These are phyloP conservation scores for Amphimedon queenslandica DNA, from an alignment of 37 sponge, comb jelly and placozoan species.

Conservation along the genomic window DNA sequence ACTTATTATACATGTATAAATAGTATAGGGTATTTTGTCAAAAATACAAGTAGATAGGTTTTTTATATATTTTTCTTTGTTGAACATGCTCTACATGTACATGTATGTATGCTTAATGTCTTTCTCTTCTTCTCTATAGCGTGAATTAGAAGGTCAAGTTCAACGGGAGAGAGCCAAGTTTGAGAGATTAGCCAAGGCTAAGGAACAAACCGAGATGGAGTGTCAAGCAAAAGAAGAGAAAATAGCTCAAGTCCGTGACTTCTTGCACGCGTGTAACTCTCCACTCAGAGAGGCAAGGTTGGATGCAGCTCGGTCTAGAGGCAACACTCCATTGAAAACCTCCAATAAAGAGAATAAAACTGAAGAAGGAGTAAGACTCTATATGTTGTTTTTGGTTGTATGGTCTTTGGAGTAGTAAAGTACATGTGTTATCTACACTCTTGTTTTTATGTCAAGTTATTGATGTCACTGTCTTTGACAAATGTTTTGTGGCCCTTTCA, in stretches of 20 bases:
- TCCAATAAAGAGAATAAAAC: background rate
- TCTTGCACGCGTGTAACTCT: conserved; percentile 37
- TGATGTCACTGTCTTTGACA: too few relatives aligned
- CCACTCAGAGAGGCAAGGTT: conserved; percentile 2
- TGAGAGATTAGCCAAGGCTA: conserved; percentile 40
- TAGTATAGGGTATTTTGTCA: too few relatives aligned
- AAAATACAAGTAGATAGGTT: too few relatives aligned
- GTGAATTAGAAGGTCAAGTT: conserved; percentile 42
- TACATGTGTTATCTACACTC: too few relatives aligned
- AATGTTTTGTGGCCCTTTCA: background rate
- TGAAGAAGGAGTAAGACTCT: background rate
- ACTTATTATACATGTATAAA: too few relatives aligned
- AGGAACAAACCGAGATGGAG: conserved; percentile 39
- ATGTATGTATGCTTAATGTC: background rate
- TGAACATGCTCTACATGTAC: too few relatives aligned
- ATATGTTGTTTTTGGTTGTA: too few relatives aligned
- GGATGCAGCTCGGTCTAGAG: background rate
- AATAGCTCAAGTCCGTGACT: conserved; percentile 42
- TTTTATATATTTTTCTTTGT: too few relatives aligned
- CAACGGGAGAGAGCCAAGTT: conserved; percentile 63
- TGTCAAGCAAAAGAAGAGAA: conserved; percentile 35
- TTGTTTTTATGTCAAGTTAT: too few relatives aligned
- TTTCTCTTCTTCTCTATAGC: background rate
- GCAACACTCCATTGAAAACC: background rate
- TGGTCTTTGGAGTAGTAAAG: too few relatives aligned